Base-by-base conservation (phyloP, 2,797 vertebrate genomes). In the Champsocephalus esox region DNA sequence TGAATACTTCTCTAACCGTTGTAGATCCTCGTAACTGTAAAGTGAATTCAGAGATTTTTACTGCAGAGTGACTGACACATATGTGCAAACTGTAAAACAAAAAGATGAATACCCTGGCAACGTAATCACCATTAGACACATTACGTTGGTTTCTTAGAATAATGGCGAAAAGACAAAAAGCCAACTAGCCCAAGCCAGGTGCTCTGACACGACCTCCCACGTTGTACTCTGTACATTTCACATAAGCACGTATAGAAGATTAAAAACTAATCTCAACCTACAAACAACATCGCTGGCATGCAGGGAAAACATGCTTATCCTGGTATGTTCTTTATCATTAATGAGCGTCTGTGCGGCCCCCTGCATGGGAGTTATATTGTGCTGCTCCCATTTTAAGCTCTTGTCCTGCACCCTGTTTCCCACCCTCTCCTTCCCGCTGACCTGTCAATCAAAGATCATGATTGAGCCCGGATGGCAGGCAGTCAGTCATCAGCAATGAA, bases 381-480 rank as follows among this genome's bases (percentile, higher is more conserved):
- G 81, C 76, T 44, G 82, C 70, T 72, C 73, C 83, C 83, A 89
- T 92, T 92, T 86, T 80, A 81, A 85, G 72, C 83, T 83, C 77
- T 78, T 46, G 66, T 91, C 83, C 89, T 72, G 79, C 80, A 71
- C 87, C 78, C 84, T 86, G 81, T 85, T 94, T 95, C 92, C 92
- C 92, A 94, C 90, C 92, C 92, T 91, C 86, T 70, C 75, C 79
- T 83, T 80, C 88, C 73, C 75, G 73, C 77, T 81, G 3, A 85
- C 83, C 92, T 93, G 94, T 94, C 95, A 95, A 93, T 95, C 95
- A 94, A 79, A 87, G 81, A 90, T 92, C 88, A 77, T 82, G 91
- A 93, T 89, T 92, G 89, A 91, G 91, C 82, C 75, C 64, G 75
- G 72, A 83, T 89, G 91, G 90, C 88, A 88, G 89, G 89, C 92